Base-by-base conservation (phyloP, 2,113 vertebrate species). In the Drymodes brunneopygia region DNA sequence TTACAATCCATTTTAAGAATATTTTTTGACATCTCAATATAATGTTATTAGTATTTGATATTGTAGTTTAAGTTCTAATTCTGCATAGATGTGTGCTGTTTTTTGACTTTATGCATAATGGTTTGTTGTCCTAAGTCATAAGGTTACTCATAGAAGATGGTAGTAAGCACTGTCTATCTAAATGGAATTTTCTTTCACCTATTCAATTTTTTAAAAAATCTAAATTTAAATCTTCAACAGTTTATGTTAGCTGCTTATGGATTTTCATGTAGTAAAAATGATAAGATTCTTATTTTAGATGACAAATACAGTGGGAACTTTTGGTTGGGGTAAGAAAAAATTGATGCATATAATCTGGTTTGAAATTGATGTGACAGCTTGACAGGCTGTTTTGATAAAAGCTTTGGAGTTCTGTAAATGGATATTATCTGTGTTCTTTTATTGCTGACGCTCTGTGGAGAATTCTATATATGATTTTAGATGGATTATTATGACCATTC, bases 401-500 rank as follows among this genome's bases (percentile, higher is more conserved):
- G 75, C 72, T 92, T 90, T 93, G 57, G 44, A 94, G 67, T 79
- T n/a, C 57, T 88, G 47, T 77, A 86, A 93, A 81, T 92, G 45
- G 86, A 69, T 88, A 47, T 96, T 92, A 90, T 94, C 80, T 95
- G 44, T 79, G 61, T 83, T 95, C 54, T 92, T 93, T 93, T 81
- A 86, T 71, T 95, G 72, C 90, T 88, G 81, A 83, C 90, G 67
- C 17, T 73, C 40, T 51, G 36, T 87, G 70, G 77, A 73, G 83
- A 53, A 51, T 79, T 75, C 53, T 95, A 12, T 79, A 15, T 92
- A 83, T 87, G 77, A 73, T 96, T 94, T 95, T 92, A 92, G 88
- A 51, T 48, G 53, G 79, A 92, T 88, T 91, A 81, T 89, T 91
- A 54, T 80, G 80, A 81, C 72, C 82, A 60, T 90, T 72, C 33